These are phyloP conservation scores for Chionodraco myersi DNA, from an alignment of 2,113 vertebrate species.

Conservation along the genomic window DNA sequence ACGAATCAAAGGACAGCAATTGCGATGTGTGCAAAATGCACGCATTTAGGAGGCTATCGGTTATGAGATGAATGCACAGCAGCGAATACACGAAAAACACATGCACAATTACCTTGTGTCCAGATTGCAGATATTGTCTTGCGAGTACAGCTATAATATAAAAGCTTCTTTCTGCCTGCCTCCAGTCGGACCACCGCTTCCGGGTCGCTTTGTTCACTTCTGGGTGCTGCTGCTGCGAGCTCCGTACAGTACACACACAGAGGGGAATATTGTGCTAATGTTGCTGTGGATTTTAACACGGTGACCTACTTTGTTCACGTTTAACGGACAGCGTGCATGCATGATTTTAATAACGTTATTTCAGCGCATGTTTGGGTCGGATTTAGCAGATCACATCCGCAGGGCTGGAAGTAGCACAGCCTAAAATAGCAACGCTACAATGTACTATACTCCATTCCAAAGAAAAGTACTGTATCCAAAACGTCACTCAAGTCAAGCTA, in stretches of 20 bases:
- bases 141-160: constrained; percentile 79
- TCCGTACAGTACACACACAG: constrained; percentile 7
- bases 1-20: constrained; percentile 71
- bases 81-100: constrained; percentile 38
- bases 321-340: not conserved
- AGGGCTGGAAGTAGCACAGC: not conserved
- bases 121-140: constrained; percentile 81
- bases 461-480: not conserved
- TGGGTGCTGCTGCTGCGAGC: constrained; percentile 85
- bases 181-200: constrained; percentile 88
- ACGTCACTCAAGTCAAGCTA: not conserved
- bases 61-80: constrained; percentile 34
- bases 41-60: constrained; percentile 14
- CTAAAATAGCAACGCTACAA: constrained; percentile 12
- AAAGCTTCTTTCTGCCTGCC: constrained; percentile 83
- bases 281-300: not conserved
- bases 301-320: constrained; percentile 37
- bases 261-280: constrained; percentile 5
- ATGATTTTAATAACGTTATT: constrained; percentile 3
- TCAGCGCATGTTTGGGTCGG: not conserved
- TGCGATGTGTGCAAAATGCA: constrained; percentile 57
- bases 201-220: constrained; percentile 95
- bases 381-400: not conserved
- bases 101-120: constrained; percentile 83
- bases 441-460: not conserved